These are phyloP conservation scores for Zaprionus davidi DNA, from an alignment of 1,140 invertebrate species.

Conservation along the genomic window DNA sequence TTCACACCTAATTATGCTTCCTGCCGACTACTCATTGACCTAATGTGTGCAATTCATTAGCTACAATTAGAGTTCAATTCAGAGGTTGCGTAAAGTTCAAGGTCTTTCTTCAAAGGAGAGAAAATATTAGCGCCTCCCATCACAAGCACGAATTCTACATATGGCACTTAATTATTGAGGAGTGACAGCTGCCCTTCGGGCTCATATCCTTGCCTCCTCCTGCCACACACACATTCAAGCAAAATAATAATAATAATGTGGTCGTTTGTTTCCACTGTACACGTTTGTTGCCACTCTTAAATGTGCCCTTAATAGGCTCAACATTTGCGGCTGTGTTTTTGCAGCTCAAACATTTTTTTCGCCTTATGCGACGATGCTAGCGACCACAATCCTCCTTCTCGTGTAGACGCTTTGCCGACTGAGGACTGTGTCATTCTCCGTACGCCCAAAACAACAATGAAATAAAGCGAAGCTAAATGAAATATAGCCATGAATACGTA, in stretches of 20 bases:
- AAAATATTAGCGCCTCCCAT: slow-evolving; percentile 13
- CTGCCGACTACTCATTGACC: slow-evolving; percentile 57
- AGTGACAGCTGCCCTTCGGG: slow-evolving; percentile 8
- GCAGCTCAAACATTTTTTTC: slow-evolving; percentile 47
- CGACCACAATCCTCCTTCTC: not conserved
- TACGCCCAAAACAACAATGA: slow-evolving; percentile 1
- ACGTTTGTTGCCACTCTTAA: slow-evolving; percentile 61
- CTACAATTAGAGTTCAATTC: slow-evolving; percentile 77
- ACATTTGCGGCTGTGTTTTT: slow-evolving; percentile 65
- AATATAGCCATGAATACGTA: slow-evolving; percentile 7
- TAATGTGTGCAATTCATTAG: slow-evolving; percentile 74
- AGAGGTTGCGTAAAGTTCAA: slow-evolving; percentile 53
- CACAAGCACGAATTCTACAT: slow-evolving; percentile 17
- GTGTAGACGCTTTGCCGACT: not conserved
- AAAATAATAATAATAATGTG: slow-evolving; percentile 68
- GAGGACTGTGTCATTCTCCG: not conserved
- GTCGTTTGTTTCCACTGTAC: slow-evolving; percentile 72
- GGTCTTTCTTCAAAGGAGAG: slow-evolving; percentile 40
- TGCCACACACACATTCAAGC: slow-evolving; percentile 14
- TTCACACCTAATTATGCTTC: slow-evolving; percentile 18
- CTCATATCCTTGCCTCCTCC: no score
- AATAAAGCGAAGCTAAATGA: slow-evolving; percentile 3
- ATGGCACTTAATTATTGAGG: slow-evolving; percentile 68
- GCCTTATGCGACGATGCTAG: not conserved
- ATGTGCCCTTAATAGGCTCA: slow-evolving; percentile 69